A percentile compares a stretch with the other conserved stretches of the same genome.
Conservation (phyloP, 2,113 vertebrate genomes). For the Muntiacus muntjak region DNA sequence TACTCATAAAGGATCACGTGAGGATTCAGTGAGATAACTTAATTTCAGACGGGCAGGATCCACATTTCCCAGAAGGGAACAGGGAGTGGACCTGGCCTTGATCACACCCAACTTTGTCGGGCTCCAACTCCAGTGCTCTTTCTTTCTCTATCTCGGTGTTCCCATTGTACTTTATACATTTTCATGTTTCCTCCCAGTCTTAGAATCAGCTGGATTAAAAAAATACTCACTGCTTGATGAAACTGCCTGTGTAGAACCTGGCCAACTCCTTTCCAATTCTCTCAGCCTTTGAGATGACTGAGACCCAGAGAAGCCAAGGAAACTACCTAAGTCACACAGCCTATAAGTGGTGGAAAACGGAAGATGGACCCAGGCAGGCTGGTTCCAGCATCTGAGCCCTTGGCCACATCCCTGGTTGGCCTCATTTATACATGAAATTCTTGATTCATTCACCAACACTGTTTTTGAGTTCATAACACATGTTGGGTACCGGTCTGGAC, state of each 20-base stretch:
- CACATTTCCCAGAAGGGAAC: not conserved
- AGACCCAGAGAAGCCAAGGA: not conserved
- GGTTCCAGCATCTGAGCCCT: not conserved
- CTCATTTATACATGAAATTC: not conserved
- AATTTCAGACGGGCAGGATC: not conserved
- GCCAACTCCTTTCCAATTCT: too few relatives aligned
- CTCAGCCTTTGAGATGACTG: not conserved
- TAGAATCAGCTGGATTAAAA: not conserved
- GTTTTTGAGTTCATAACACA: not conserved
- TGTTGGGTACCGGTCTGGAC: not conserved
- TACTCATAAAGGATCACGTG: not conserved
- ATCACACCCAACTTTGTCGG: not conserved
- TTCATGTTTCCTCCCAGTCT: not conserved
- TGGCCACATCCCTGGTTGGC: not conserved
- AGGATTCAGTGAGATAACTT: not conserved
- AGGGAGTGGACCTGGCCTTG: not conserved
- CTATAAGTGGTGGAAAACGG: not conserved
- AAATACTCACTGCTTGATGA: too few relatives aligned
- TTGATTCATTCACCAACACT: not conserved
- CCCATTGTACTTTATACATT: not conserved
- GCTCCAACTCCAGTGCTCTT: fast-evolving
- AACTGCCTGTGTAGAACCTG: not conserved
- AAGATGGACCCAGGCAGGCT: not conserved
- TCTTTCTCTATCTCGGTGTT: not conserved
- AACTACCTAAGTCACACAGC: not conserved